phyloP scores from a whole-genome alignment of 2,113 vertebrate genomes.

The Chaetops frenatus region DNA sequence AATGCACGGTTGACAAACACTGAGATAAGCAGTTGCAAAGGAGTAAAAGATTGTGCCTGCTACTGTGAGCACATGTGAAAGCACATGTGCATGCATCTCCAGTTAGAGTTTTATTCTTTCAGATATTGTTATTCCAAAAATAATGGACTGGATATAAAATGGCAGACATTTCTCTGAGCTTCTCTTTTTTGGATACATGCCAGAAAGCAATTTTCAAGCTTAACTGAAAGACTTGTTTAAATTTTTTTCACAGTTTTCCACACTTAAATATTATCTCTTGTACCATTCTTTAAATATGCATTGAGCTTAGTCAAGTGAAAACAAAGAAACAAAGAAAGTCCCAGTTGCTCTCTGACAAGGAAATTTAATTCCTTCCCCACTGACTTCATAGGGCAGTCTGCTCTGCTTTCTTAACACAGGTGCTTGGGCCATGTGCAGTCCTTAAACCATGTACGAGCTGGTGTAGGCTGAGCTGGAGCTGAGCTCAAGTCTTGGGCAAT shows the following conservation, averaged over 20 bases:
- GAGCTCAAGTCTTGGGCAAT: not conserved
- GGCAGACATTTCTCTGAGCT: not conserved
- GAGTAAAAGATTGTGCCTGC: not conserved
- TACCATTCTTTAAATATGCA: not conserved
- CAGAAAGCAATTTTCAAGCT: slow-evolving; percentile 7
- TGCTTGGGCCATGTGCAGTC: not conserved
- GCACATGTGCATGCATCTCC: not conserved
- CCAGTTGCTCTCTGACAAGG: not conserved
- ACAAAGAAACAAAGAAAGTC: not conserved
- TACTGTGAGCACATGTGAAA: not conserved
- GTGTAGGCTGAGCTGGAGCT: not conserved
- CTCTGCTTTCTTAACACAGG: not conserved
- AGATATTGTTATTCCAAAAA: not conserved
- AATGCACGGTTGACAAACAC: not conserved
- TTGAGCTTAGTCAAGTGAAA: not conserved
- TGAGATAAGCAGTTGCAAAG: not conserved
- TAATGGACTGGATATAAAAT: not conserved
- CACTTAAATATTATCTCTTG: not conserved
- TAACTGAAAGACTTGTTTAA: slow-evolving; percentile 12
- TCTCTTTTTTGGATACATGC: not conserved
- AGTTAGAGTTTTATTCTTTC: not conserved
- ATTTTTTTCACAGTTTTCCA: not conserved
- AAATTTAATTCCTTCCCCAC: not conserved
- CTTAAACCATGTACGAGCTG: fast-evolving
- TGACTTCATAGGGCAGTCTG: not conserved